Base-by-base conservation (phyloP, 2,888 invertebrate genomes). In the Catocala sponsa region DNA sequence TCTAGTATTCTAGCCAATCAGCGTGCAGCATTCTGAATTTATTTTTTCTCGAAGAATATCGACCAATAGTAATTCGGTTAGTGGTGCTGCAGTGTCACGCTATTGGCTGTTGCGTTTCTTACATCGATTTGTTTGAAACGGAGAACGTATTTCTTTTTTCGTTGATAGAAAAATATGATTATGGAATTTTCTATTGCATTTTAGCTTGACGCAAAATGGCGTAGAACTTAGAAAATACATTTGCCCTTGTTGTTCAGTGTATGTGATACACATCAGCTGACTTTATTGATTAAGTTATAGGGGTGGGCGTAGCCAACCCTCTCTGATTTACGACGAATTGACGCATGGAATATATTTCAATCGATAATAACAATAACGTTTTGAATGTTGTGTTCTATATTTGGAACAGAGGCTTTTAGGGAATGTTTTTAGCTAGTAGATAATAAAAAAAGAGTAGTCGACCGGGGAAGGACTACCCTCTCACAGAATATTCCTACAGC, bases 141-240 rank as follows among this genome's bases (percentile, higher is more conserved):
- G 74, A 59, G 53, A 74, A 61, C 58, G 4, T 41, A 6, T 38
- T 15, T 59, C 70, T 62, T 15, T 62, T 62, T 70, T 62, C 7
- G 15, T 2, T 25, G 4, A 25, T 2, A 25, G 25, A 25, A 25
- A 25, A 25, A 25, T 25, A 25, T 25, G 25, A 25, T 2, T 25
- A 25, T 1, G 25, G 25, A 2, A 25, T 25, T 25, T 25, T 25
- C 25, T 2, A 2, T 15, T 15, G 15, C 15, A 15, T 15, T 15
- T 15, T 15, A 15, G 15, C 15, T 25, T 25, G 25, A 25, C 25
- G 25, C 25, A 25, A 25, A 25, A 25, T 25, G 25, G 25, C 1
- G 25, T 25, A 25, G 25, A 25, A 25, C 4, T 25, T 25, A 25
- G 25, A 25, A 25, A 25, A 25, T 25, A 2, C 2, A 25, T 25